phyloP scores from a whole-genome alignment of 2,113 vertebrate species.

The Cryptotis parvus region DNA sequence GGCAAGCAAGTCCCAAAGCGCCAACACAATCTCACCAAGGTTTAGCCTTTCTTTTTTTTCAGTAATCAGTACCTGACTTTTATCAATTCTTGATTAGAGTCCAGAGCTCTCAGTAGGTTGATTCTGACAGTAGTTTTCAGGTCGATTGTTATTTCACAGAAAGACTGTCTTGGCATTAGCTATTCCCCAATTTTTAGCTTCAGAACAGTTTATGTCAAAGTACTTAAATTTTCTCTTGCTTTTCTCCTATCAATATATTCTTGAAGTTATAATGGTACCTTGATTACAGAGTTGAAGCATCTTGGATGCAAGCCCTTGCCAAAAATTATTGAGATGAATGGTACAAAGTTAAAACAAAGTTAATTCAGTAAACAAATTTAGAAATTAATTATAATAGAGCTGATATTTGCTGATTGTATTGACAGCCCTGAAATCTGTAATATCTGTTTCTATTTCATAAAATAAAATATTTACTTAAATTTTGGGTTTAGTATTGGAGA shows the following conservation, averaged over 20 bases:
- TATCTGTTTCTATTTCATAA: background rate
- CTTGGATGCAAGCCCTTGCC: background rate
- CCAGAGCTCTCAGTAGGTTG: background rate
- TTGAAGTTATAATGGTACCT: background rate
- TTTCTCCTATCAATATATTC: background rate
- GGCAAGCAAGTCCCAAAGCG: background rate
- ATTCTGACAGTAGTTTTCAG: background rate
- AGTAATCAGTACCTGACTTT: background rate
- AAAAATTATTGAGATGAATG: background rate
- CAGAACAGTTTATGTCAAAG: background rate
- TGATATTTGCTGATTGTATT: background rate
- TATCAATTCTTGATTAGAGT: background rate
- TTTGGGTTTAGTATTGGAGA: background rate
- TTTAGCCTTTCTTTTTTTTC: background rate
- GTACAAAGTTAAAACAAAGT: background rate
- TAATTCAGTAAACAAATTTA: background rate
- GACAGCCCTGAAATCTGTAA: background rate
- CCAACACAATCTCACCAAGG: background rate
- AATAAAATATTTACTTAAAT: background rate
- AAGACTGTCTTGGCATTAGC: background rate
- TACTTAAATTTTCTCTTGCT: background rate
- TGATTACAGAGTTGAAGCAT: background rate
- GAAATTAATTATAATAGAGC: background rate
- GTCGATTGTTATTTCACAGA: background rate
- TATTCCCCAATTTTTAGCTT: background rate